Evolutionary conservation across 2,888 invertebrate species (phyloP), one percentile per base, ranked within the genome.

Genomic region (Vanessa cardui): DNA sequence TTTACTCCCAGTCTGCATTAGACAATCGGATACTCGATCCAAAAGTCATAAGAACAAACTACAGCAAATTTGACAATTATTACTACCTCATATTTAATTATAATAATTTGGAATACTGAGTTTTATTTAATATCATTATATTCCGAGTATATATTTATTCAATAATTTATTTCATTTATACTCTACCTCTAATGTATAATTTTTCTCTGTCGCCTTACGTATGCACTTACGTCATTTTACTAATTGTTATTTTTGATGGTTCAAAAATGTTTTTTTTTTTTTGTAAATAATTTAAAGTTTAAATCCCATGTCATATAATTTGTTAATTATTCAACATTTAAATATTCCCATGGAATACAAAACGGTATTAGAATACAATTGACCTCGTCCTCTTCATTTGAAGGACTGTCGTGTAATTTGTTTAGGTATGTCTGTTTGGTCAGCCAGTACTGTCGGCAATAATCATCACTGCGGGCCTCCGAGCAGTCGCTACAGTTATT

Each of bases 351-450:
- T 73, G 71, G 74, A 71, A 73, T 58, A 69, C 64, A 73, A 70
- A 47, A 52, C 16, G 31, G 45, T 49, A 47, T 72, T 26, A 67
- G 65, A 58, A 33, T 72, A 63, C 61, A 70, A 81, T 83, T 90
- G 89, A 90, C 89, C 89, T 90, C 89, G 83, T 76, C 83, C 79
- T 81, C 78, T 81, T 80, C 81, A 83, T 83, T 82, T 83, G 85
- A 88, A 89, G 87, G 85, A 86, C 86, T 89, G 77, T 83, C 84
- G 85, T 87, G 84, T 82, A 81, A 86, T 86, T 84, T 87, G 83
- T 84, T 88, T 92, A 91, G 91, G 91, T 90, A 94, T 94, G 95
- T 95, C 95, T 92, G 94, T 95, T 88, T 95, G 96, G 95, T 95
- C 95, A 82, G 95, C 95, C 83, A 94, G 94, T 85, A 93, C 94